Conservation (phyloP, 2,888 invertebrate genomes). For the Thelaira solivaga region DNA sequence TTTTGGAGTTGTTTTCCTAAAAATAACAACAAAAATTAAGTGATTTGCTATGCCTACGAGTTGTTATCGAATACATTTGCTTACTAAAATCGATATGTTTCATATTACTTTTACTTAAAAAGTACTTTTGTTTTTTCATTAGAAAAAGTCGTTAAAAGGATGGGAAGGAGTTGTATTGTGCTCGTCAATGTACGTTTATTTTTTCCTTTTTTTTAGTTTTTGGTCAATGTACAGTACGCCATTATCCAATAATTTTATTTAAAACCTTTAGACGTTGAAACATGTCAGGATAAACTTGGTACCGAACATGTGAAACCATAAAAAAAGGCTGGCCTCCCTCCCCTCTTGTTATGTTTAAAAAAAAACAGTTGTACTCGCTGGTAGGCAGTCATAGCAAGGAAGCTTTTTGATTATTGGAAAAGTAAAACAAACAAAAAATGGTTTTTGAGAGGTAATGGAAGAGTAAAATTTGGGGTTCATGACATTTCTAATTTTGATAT, state of each 20-base stretch:
- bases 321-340: background rate
- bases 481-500: constrained; percentile 45
- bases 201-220: constrained; percentile 23
- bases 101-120: too few species aligned
- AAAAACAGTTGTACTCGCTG: background rate
- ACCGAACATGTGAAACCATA: constrained; percentile 27
- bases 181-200: too few species aligned
- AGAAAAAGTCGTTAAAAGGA: too few species aligned
- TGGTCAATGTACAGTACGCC: constrained; percentile 13
- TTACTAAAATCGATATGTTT: too few species aligned
- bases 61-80: too few species aligned
- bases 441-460: background rate
- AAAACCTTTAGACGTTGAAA: background rate
- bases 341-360: background rate
- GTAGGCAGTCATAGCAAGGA: background rate
- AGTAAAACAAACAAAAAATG: constrained; percentile 2
- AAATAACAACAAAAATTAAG: too few species aligned
- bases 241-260: background rate
- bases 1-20: too few species aligned
- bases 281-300: constrained; percentile 35
- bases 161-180: too few species aligned
- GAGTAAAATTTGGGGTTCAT: constrained; percentile 10
- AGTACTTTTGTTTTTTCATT: too few species aligned
- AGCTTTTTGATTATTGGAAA: constrained; percentile 35
- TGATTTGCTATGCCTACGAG: too few species aligned